Percentiles rank a stretch among this genome's conserved stretches.
Evolutionary conservation across 1,140 invertebrate species (phyloP).

Genomic region (Diuraphis noxia): DNA sequence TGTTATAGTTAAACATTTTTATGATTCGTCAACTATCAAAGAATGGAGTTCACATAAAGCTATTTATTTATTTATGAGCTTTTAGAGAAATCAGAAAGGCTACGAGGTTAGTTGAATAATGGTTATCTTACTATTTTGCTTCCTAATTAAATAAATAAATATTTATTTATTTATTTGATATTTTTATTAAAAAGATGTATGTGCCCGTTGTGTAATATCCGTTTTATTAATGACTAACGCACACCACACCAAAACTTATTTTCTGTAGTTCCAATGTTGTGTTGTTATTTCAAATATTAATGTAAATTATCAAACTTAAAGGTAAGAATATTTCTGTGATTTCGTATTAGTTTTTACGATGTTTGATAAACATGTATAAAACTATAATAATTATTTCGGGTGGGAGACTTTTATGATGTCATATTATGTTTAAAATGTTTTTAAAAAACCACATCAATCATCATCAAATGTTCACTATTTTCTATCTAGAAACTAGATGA

Average conservation of each 20-base stretch:
- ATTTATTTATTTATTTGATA: too few species aligned
- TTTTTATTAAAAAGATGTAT: neutral
- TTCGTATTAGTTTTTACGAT: neutral
- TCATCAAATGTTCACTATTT: neutral
- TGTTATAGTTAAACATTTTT: neutral
- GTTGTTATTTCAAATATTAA: neutral
- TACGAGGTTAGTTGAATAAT: neutral
- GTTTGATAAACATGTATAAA: neutral
- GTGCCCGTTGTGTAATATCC: neutral
- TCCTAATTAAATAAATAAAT: too few species aligned
- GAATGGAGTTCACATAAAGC: conserved; percentile 1
- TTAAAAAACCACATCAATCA: too few species aligned
- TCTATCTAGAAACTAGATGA: neutral
- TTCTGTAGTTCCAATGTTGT: too few species aligned
- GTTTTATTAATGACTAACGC: neutral
- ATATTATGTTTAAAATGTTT: too few species aligned
- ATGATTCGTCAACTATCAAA: neutral
- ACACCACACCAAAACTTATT: neutral
- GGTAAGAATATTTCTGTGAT: neutral
- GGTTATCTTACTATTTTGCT: neutral
- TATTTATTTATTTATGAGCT: neutral
- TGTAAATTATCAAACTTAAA: neutral
- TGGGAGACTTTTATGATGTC: neutral
- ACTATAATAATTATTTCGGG: neutral
- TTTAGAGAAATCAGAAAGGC: neutral